Evolutionary conservation across 2,888 invertebrate genomes (phyloP), one percentile per base, ranked within the genome.

Genomic region (Athripsodes cinereus): DNA sequence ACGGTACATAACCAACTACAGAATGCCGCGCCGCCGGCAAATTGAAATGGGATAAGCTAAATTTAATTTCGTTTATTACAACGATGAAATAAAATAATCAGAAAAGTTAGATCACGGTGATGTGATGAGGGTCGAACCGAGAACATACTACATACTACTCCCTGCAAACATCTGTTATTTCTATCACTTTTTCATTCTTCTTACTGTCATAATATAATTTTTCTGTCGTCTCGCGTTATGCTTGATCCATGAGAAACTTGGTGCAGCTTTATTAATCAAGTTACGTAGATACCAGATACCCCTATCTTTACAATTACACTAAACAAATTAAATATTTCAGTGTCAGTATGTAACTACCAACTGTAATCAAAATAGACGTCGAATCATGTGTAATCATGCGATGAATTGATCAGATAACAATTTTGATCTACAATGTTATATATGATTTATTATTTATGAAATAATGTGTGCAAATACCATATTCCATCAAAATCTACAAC

Each of bases 41-140:
- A 40, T 40, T 40, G 40, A 40, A 40, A 40, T 40, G 40, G 40
- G 40, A 40, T 40, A 40, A 40, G 40, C 40, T 40, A 40, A 40
- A 40, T 40, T 40, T 40, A 40, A 40, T 40, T 40, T 40, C 40
- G 40, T 40, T 40, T 40, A 40, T 40, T 40, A 40, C 40, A n/a
- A 40, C 40, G 40, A 40, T 40, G 40, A 40, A 40, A 40, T 40
- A 40, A 40, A 40, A 40, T 40, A 8, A 40, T 40, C 13, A 40
- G 40, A 13, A 40, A 40, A 40, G 40, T 13, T 40, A 13, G 3
- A 40, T 40, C 40, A 16, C 2, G 16, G 40, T 40, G 40, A 40
- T 40, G 40, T 40, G 40, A 40, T 40, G 40, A 40, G 40, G 40
- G 40, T 40, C 40, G 13, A 40, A 40, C 6, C 13, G 40, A 40